A percentile compares a stretch with the other conserved stretches of the same genome.
These are phyloP conservation scores for Thymelicus sylvestris DNA, from an alignment of 2,888 invertebrate species.

Conservation along the genomic window DNA sequence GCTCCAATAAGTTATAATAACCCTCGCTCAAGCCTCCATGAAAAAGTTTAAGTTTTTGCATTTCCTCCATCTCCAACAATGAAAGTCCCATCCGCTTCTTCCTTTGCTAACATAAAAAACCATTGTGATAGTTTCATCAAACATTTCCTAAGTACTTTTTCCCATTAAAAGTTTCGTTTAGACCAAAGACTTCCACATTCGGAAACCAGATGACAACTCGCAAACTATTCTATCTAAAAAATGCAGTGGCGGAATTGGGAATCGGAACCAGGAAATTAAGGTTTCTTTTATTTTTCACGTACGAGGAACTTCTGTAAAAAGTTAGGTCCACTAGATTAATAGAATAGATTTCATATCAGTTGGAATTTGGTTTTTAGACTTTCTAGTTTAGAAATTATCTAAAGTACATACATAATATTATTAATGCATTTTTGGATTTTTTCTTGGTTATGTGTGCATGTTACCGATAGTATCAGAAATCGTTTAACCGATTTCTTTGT, in stretches of 20 bases:
- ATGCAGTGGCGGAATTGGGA: constrained; percentile 3
- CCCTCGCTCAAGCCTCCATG: neutral
- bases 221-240: constrained; percentile 31
- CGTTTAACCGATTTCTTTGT: too few relatives aligned
- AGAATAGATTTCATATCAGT: too few relatives aligned
- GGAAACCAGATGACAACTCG: constrained; percentile 28
- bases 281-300: neutral
- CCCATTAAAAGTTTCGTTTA: constrained; percentile 32
- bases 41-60: neutral
- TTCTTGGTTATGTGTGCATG: too few relatives aligned
- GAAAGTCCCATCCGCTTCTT: neutral
- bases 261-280: constrained; percentile 26
- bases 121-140: constrained; percentile 36
- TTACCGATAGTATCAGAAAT: too few relatives aligned
- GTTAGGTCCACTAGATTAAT: neutral
- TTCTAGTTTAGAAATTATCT: neutral
- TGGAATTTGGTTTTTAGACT: too few relatives aligned
- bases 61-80: constrained; percentile 13
- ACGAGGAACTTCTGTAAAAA: neutral
- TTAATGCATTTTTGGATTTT: too few relatives aligned
- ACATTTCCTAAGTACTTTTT: constrained; percentile 19
- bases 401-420: too few relatives aligned
- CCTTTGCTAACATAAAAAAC: constrained; percentile 10
- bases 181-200: constrained; percentile 23
- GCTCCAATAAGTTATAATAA: neutral